A percentile compares a stretch with the other conserved stretches of the same genome.
phyloP scores from a whole-genome alignment of 2,888 invertebrate species.

The Drosophila vallismaia region DNA sequence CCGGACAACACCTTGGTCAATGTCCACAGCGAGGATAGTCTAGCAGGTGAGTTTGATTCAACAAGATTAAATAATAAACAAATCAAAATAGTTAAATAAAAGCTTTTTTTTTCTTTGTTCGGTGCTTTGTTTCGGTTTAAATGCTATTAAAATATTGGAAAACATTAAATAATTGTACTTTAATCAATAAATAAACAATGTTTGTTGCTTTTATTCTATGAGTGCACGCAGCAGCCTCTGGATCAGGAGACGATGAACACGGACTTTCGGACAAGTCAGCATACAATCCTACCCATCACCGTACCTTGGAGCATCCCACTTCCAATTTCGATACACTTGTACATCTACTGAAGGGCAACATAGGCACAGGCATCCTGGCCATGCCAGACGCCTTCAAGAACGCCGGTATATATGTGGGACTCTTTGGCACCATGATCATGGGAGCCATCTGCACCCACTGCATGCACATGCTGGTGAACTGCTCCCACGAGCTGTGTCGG shows the following conservation, averaged over 20 bases:
- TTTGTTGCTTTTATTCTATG: constrained; percentile 6
- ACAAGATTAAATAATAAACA: not conserved
- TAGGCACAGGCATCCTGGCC: constrained; percentile 97
- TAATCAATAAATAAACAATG: not conserved
- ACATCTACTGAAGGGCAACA: constrained; percentile 89
- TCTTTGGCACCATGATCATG: constrained; percentile 91
- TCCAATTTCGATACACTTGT: constrained; percentile 92
- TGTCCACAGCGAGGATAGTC: constrained; percentile 82
- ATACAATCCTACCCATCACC: constrained; percentile 87
- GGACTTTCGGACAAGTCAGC: constrained; percentile 68
- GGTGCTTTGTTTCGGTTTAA: not conserved
- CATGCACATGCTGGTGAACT: constrained; percentile 92
- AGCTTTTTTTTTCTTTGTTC: not conserved
- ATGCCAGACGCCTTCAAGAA: constrained; percentile 98
- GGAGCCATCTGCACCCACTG: constrained; percentile 96
- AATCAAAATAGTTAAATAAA: too few relatives aligned
- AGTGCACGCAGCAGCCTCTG: constrained; percentile 70
- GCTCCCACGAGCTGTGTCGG: constrained; percentile 90
- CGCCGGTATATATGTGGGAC: constrained; percentile 93
- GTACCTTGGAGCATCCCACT: constrained; percentile 90
- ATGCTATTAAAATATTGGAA: not conserved
- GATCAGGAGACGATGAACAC: constrained; percentile 55
- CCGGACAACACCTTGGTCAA: constrained; percentile 83
- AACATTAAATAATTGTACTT: not conserved
- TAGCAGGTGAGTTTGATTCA: constrained; percentile 65